Percentiles rank a stretch among this genome's conserved stretches.
Evolutionary conservation across 2,888 invertebrate genomes (phyloP).

Genomic region (Apotomis capreana): DNA sequence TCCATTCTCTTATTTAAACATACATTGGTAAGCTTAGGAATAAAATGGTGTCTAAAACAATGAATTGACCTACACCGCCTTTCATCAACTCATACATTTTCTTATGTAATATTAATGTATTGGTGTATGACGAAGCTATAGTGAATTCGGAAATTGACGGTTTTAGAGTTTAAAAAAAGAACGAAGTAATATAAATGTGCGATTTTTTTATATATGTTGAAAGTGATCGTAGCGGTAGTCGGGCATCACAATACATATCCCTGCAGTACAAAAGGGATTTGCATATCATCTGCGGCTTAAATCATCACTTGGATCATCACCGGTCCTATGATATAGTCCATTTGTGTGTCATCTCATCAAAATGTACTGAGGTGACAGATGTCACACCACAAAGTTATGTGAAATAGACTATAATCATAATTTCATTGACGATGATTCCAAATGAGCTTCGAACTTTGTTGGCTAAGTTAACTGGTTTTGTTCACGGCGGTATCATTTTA

Average conservation of each 20-base stretch:
- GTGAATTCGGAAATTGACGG: conserved; percentile 34
- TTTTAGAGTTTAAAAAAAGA: conserved; percentile 28
- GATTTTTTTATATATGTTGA: conserved; percentile 41
- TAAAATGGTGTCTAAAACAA: conserved; percentile 23
- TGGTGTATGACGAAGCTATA: conserved; percentile 37
- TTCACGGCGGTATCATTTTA: conserved; percentile 27
- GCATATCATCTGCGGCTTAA: conserved; percentile 57
- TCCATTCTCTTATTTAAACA: conserved; percentile 20
- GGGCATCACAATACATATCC: conserved; percentile 70
- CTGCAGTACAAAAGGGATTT: conserved; percentile 70
- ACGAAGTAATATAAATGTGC: conserved; percentile 41
- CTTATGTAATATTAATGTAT: conserved; percentile 33
- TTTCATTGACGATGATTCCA: conserved; percentile 2
- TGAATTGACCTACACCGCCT: conserved; percentile 30
- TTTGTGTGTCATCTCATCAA: too few species aligned
- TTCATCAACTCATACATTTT: conserved; percentile 19
- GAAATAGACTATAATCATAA: too few species aligned
- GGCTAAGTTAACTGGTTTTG: conserved; percentile 27
- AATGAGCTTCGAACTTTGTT: conserved; percentile 24
- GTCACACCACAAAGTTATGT: too few species aligned
- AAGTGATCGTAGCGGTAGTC: conserved; percentile 38
- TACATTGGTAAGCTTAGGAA: conserved; percentile 10
- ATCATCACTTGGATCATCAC: conserved; percentile 11
- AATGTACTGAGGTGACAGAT: too few species aligned
- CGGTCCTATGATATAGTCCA: neutral